A percentile compares a stretch with the other conserved stretches of the same genome.
phyloP scores from a whole-genome alignment of 2,113 vertebrate genomes.

The Bos taurus region DNA sequence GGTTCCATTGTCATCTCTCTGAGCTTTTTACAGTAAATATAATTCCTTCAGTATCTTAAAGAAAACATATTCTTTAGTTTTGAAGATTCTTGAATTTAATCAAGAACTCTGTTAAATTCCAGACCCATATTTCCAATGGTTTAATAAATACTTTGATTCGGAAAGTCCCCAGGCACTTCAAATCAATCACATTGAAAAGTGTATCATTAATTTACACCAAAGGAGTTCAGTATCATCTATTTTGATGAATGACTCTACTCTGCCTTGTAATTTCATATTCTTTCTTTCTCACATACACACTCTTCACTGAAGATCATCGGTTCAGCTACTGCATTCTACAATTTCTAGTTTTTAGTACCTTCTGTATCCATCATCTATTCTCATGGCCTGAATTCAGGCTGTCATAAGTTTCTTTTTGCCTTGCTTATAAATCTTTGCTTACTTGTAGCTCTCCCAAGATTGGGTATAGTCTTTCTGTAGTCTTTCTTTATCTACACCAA shows the following conservation, averaged over 20 bases:
- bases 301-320: neutral
- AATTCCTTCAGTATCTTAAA: neutral
- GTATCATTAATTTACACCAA: neutral
- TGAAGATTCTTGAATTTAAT: neutral
- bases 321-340: neutral
- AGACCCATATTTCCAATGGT: neutral
- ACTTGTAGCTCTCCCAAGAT: neutral
- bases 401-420: neutral
- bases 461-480: neutral
- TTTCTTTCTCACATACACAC: neutral
- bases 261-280: neutral
- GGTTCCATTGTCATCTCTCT: neutral
- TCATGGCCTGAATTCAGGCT: neutral
- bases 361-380: neutral
- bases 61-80: neutral
- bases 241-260: neutral
- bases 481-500: neutral
- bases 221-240: neutral
- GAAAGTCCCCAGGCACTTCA: neutral
- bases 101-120: neutral
- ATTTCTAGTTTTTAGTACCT: neutral
- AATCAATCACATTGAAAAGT: constrained; percentile 22
- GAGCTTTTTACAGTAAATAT: neutral
- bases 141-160: constrained; percentile 29
- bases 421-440: neutral